Base-by-base conservation (phyloP, 2,797 vertebrate genomes). In the Cryptoprocta ferox region DNA sequence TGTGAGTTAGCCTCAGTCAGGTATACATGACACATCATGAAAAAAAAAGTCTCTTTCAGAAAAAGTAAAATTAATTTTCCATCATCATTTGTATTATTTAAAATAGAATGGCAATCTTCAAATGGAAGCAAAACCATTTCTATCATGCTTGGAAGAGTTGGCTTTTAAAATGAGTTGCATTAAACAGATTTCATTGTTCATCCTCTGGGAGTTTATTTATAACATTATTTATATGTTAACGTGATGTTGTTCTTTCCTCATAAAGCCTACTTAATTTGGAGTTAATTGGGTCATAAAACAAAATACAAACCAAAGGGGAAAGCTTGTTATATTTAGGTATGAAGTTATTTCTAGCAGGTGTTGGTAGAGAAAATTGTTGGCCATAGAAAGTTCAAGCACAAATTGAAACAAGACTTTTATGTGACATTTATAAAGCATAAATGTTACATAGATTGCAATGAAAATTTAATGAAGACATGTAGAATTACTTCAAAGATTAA, bases 251-350 rank as follows among this genome's bases (percentile, higher is more conserved):
- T 70, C 6, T 94, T 98, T 98, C 93, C 87, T 94, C 96, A 97
- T 97, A 94, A 89, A 95, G 42, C 0, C 30, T 93, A 91, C 2
- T 97, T 98, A 97, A 96, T 93, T 92, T 13, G 2, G 10, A 95
- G 45, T 91, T 98, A 97, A 98, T 73, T 91, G 91, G 96, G 6
- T 56, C 86, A 81, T 80, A 97, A 97, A 80, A 89, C 14, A 96
- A 97, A 97, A 96, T 89, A 66, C 45, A 91, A 96, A 95, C 16
- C 82, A 48, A 50, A 53, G 26, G 48, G 35, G 86, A 98, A 71
- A 16, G 0, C 16, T 28, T 76, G 0, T 87, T 97, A 84, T 11
- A 68, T 95, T 83, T 89, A 94, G 71, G 32, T 39, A 13, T 92
- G 32, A 71, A 97, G 45, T 42, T 53, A 87, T 90, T 94, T 95